phyloP scores from a whole-genome alignment of 2,888 invertebrate species.

The Parapristionchus giblindavisi region DNA sequence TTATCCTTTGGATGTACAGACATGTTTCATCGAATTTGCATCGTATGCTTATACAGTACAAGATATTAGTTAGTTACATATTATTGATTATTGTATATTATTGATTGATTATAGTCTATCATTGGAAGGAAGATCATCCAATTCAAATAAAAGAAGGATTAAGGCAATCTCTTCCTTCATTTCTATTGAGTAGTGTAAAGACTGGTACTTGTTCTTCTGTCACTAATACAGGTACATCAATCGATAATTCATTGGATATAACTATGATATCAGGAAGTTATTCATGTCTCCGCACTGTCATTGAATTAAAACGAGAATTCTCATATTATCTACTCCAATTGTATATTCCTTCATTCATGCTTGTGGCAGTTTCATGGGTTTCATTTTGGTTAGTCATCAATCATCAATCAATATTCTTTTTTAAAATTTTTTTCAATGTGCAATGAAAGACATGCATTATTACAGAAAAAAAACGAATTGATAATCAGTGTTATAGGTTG shows the following conservation, averaged over 20 bases:
- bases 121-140: conserved; percentile 91
- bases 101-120: conserved; percentile 76
- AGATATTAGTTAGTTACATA: conserved; percentile 77
- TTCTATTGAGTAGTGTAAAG: conserved; percentile 89
- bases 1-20: conserved; percentile 83
- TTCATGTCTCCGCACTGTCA: conserved; percentile 52
- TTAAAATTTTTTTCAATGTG: not conserved
- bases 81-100: not conserved
- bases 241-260: too few species aligned
- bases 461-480: not conserved
- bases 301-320: conserved; percentile 81
- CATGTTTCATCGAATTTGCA: conserved; percentile 91
- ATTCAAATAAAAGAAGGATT: conserved; percentile 83
- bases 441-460: not conserved
- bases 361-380: conserved; percentile 76
- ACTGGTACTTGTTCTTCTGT: conserved; percentile 82
- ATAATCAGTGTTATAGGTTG: conserved; percentile 45
- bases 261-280: conserved; percentile 55
- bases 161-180: conserved; percentile 81
- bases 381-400: conserved; percentile 7
- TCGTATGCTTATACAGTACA: conserved; percentile 97
- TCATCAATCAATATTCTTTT: not conserved
- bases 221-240: conserved; percentile 57
- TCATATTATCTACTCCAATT: conserved; percentile 79
- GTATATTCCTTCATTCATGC: conserved; percentile 93